Percentiles rank a stretch among this genome's conserved stretches.
Evolutionary conservation across 2,113 vertebrate species (phyloP).

Genomic region (Hemibagrus wyckioides): DNA sequence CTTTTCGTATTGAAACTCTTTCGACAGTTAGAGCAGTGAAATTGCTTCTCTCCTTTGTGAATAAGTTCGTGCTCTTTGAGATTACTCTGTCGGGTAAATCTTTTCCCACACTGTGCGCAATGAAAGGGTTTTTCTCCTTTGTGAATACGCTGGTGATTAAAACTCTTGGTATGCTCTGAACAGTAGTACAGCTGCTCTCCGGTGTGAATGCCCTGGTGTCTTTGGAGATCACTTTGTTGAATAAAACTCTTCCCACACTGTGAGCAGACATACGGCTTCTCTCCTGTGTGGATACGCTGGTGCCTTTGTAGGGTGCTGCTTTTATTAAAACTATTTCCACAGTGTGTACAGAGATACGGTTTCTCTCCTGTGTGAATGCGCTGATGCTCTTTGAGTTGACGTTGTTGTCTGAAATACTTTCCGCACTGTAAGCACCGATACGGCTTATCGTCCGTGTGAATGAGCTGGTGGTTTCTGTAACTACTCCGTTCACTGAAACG

Average conservation of each 20-base stretch:
- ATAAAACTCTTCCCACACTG: neutral
- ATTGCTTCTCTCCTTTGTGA: neutral
- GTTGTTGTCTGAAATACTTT: neutral
- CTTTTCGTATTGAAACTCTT: neutral
- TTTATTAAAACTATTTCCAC: neutral
- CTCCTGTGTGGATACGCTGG: neutral
- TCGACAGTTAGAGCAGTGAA: neutral
- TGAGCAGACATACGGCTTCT: neutral
- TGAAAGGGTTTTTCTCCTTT: neutral
- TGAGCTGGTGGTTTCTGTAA: neutral
- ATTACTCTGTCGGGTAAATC: neutral
- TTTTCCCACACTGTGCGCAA: neutral
- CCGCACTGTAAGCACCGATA: neutral
- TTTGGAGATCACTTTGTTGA: neutral
- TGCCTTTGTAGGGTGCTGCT: neutral
- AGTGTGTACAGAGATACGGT: neutral
- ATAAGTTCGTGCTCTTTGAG: constrained; percentile 3
- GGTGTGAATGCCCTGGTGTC: neutral
- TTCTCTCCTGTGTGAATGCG: neutral
- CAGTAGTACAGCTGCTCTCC: neutral
- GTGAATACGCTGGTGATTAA: neutral
- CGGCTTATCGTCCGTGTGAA: neutral
- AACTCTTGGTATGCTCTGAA: neutral
- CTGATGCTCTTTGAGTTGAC: neutral
- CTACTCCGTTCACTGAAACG: neutral